Conservation (phyloP, 2,113 vertebrate genomes). For the Pantherophis guttatus region DNA sequence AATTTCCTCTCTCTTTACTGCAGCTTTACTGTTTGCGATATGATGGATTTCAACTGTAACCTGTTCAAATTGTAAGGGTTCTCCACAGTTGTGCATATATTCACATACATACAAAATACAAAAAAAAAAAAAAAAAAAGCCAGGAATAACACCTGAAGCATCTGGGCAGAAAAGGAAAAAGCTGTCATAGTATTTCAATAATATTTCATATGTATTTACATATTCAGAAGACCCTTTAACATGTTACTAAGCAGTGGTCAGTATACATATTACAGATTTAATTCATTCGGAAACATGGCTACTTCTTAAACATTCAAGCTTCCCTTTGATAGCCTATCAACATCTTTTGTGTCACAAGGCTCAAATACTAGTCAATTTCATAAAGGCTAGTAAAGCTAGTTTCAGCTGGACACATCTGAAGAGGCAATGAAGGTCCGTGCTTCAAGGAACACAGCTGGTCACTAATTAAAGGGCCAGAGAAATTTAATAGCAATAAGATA, state of each 20-base stretch:
- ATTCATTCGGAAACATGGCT: conserved; percentile 9
- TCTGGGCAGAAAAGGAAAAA: neutral
- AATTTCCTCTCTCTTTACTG: neutral
- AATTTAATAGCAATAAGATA: neutral
- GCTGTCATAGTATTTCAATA: neutral
- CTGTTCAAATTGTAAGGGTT: neutral
- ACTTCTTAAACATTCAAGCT: conserved; percentile 40
- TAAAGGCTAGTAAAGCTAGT: conserved; percentile 49
- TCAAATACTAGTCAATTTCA: conserved; percentile 44
- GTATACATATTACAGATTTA: conserved; percentile 4
- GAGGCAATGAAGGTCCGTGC: conserved; percentile 34
- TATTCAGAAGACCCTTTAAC: neutral
- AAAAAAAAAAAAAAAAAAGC: neutral
- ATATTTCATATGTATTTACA: neutral
- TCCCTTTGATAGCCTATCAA: conserved; percentile 29
- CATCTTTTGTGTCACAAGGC: conserved; percentile 31
- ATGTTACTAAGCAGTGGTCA: neutral
- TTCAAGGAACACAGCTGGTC: conserved; percentile 12
- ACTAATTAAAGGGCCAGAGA: neutral
- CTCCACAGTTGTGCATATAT: neutral
- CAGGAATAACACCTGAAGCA: neutral
- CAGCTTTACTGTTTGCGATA: neutral
- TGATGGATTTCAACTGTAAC: neutral
- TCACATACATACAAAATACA: neutral
- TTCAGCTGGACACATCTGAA: conserved; percentile 25